These are phyloP conservation scores for Rapana venosa DNA, from an alignment of 2,888 invertebrate species.

Conservation along the genomic window DNA sequence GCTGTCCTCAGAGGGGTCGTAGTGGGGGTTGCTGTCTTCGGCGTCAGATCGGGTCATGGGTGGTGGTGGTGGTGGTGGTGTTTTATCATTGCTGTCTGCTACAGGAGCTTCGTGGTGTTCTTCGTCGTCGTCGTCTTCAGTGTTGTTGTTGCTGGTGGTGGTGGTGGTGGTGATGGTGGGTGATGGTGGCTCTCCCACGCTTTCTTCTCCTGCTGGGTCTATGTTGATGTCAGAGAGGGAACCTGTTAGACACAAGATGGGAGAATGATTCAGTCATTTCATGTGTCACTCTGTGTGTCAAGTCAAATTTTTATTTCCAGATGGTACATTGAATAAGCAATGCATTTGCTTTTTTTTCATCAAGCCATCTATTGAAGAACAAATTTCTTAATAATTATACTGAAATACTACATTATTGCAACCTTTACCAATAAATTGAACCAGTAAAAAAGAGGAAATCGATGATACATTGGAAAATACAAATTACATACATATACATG, in stretches of 20 bases:
- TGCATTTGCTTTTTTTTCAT: too few species aligned
- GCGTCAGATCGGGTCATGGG: not conserved
- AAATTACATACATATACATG: too few species aligned
- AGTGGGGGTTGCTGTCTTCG: not conserved
- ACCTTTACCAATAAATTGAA: too few species aligned
- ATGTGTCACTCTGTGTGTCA: too few species aligned
- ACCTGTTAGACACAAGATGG: not conserved
- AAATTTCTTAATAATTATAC: too few species aligned
- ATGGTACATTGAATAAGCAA: too few species aligned
- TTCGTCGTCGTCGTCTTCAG: not conserved
- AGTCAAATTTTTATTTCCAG: too few species aligned
- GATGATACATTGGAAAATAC: too few species aligned
- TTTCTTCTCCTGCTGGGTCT: not conserved
- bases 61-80: not conserved
- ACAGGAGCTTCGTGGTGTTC: not conserved
- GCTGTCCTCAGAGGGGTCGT: not conserved
- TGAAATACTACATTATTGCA: too few species aligned
- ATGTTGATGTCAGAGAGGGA: not conserved
- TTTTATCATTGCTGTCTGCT: not conserved
- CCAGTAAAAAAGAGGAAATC: too few species aligned
- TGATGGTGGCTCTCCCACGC: not conserved
- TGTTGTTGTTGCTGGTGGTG: not conserved
- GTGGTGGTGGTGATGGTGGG: not conserved
- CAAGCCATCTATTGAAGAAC: too few species aligned
- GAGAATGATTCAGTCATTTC: too few species aligned